Percentiles rank a stretch among this genome's conserved stretches.
These are phyloP conservation scores for Dermochelys coriacea DNA, from an alignment of 2,797 vertebrate genomes.

Conservation along the genomic window DNA sequence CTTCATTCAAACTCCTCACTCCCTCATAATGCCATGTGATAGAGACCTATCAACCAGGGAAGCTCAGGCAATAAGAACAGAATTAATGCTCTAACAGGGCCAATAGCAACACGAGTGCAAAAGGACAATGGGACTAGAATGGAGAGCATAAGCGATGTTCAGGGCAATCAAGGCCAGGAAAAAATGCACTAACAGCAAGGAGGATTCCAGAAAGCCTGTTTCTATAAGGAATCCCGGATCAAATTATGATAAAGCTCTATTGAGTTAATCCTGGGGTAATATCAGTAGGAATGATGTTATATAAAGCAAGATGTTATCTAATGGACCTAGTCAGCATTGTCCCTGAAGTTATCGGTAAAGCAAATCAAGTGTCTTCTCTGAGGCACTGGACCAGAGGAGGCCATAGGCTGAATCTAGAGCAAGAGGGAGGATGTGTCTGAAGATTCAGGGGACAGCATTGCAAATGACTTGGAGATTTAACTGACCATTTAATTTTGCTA, in stretches of 20 bases:
- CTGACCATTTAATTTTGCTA: background rate
- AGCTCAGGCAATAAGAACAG: background rate
- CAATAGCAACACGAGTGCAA: background rate
- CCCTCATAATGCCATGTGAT: constrained; percentile 17
- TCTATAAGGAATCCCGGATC: background rate
- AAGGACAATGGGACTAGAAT: background rate
- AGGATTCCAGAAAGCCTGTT: background rate
- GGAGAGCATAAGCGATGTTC: background rate
- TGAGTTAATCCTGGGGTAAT: background rate
- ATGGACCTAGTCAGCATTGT: background rate
- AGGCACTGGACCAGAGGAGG: background rate
- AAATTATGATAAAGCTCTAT: background rate
- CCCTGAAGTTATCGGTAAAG: background rate
- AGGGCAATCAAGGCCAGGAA: background rate
- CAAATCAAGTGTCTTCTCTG: background rate
- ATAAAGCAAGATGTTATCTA: background rate
- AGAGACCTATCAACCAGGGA: background rate
- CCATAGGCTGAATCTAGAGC: background rate
- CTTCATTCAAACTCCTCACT: constrained; percentile 4
- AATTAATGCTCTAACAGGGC: background rate
- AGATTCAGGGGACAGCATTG: background rate
- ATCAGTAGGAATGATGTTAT: background rate
- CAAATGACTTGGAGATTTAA: background rate
- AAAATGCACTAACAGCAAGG: background rate
- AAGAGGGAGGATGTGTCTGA: background rate